Percentiles rank a stretch among this genome's conserved stretches.
phyloP scores from a whole-genome alignment of 2,797 vertebrate species.

The Anguilla marmorata region DNA sequence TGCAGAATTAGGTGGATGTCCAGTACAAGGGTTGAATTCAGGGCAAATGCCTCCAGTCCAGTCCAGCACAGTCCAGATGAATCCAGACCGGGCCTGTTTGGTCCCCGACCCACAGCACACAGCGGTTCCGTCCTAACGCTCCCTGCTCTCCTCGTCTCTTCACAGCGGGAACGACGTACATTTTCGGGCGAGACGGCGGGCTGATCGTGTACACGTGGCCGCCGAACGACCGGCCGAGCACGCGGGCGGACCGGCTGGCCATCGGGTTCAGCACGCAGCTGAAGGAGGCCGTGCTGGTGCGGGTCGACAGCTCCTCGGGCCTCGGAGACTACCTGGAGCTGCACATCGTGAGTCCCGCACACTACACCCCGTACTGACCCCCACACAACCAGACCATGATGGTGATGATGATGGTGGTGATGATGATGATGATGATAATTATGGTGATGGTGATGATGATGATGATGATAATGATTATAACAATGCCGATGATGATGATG shows the following conservation, averaged over 20 bases:
- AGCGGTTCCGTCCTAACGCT: neutral
- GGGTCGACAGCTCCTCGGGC: conserved; percentile 95
- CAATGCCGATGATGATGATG: neutral
- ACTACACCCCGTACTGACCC: neutral
- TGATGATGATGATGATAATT: conserved; percentile 1
- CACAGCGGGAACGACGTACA: conserved; percentile 94
- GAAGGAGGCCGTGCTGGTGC: conserved; percentile 91
- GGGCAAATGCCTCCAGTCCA: neutral
- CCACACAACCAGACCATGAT: neutral
- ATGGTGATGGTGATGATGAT: conserved; percentile 17
- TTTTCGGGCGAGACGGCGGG: conserved; percentile 97
- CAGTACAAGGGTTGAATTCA: neutral
- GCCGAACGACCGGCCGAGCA: conserved; percentile 95
- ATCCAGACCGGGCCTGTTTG: no score
- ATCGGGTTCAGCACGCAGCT: conserved; percentile 97
- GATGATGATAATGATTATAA: neutral
- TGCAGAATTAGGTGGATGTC: neutral
- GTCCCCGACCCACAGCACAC: neutral
- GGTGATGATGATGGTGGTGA: neutral
- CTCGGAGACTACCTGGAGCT: conserved; percentile 97
- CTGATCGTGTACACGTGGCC: conserved; percentile 98
- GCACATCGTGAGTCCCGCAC: conserved; percentile 88
- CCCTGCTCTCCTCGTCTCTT: neutral
- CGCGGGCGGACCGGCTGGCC: conserved; percentile 92
- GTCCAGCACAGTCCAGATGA: neutral